Conservation (phyloP, 1,140 invertebrate genomes). For the Arctopsyche grandis region DNA sequence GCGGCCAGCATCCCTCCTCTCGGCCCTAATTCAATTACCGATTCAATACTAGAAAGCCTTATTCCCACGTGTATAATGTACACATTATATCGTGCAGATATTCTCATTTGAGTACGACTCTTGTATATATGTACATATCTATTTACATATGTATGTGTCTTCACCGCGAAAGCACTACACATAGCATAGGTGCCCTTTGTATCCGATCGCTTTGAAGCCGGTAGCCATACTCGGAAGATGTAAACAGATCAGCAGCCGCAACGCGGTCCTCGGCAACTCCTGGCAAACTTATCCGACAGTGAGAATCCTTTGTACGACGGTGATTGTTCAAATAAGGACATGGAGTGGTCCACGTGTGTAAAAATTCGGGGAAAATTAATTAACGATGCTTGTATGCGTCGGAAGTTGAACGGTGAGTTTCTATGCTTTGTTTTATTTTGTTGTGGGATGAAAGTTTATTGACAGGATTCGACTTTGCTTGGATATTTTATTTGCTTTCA, state of each 20-base stretch:
- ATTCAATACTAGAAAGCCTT: background rate
- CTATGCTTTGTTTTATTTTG: no score
- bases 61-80: no score
- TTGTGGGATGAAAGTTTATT: no score
- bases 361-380: background rate
- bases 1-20: background rate
- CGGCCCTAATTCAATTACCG: constrained; percentile 4
- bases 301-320: constrained; percentile 9
- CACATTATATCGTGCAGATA: background rate
- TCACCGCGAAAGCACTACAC: background rate
- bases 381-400: background rate
- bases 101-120: background rate
- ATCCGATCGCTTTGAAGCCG: constrained; percentile 37
- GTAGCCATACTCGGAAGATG: constrained; percentile 21
- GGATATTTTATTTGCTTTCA: no score
- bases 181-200: constrained; percentile 22
- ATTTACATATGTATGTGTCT: background rate
- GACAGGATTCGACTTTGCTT: no score
- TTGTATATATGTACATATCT: background rate
- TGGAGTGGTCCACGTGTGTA: background rate
- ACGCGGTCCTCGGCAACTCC: background rate
- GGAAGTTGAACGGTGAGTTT: background rate
- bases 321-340: constrained; percentile 34
- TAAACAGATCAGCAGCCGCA: constrained; percentile 39
- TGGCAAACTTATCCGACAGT: constrained; percentile 25